These are phyloP conservation scores for Catalaphyllia jardinei DNA, from an alignment of 64 coral and sea anemone genomes.

Conservation along the genomic window DNA sequence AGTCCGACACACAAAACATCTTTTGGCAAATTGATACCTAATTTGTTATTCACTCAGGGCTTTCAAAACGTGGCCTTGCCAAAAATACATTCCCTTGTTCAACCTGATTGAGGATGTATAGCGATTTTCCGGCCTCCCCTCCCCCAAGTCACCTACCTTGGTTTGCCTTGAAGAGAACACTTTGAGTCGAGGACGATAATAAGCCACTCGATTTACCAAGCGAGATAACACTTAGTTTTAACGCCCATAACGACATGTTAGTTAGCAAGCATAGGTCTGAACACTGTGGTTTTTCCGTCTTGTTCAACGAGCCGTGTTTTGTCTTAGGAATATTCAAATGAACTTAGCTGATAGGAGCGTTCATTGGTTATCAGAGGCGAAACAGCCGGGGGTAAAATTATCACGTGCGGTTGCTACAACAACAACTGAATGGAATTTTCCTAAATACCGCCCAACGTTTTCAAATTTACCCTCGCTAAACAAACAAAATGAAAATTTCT, in stretches of 20 bases:
- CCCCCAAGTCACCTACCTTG: slow-evolving; percentile 2
- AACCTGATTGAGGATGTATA: not conserved
- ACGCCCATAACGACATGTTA: slow-evolving; percentile 42
- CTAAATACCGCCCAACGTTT: not conserved
- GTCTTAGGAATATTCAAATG: slow-evolving; percentile 46
- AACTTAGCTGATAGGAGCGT: not conserved
- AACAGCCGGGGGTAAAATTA: slow-evolving; percentile 10
- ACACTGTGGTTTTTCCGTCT: slow-evolving; percentile 24
- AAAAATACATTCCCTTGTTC: not conserved
- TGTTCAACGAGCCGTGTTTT: slow-evolving; percentile 26
- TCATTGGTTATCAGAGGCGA: not conserved
- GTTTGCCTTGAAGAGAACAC: not conserved
- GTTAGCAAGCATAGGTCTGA: not conserved
- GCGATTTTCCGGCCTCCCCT: not conserved
- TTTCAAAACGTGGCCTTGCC: slow-evolving; percentile 2
- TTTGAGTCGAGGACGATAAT: not conserved
- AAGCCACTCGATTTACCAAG: not conserved
- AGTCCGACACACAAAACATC: not conserved
- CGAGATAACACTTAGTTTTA: not conserved
- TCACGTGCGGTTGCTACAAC: slow-evolving; percentile 25
- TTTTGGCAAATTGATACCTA: slow-evolving; percentile 33
- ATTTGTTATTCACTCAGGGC: slow-evolving; percentile 25
- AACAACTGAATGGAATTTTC: slow-evolving; percentile 35
- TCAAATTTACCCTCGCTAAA: not conserved
- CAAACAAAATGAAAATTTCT: not conserved